Evolutionary conservation across 92 coral and sea anemone genomes (phyloP).

Genomic region (Epizoanthus illoricatus): DNA sequence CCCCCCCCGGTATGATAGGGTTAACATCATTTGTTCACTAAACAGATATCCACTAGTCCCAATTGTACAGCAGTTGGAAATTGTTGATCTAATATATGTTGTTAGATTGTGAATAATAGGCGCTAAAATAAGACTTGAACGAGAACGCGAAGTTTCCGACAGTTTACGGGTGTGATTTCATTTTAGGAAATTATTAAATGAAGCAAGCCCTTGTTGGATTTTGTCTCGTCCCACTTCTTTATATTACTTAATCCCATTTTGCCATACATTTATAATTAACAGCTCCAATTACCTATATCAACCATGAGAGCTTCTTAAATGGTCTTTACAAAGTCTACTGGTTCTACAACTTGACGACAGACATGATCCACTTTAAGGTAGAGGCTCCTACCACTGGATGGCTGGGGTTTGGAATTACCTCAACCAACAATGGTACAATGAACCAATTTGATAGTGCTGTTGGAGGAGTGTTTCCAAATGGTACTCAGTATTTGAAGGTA

Average conservation of each 20-base stretch:
- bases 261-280: neutral
- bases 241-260: neutral
- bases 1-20: too few species aligned
- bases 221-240: too few species aligned
- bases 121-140: too few species aligned
- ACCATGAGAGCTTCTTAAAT: neutral
- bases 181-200: too few species aligned
- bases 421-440: neutral
- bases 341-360: conserved; percentile 24
- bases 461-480: conserved; percentile 18
- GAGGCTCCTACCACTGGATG: neutral
- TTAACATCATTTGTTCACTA: too few species aligned
- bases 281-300: neutral
- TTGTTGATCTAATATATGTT: too few species aligned
- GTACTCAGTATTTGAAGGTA: conserved; percentile 11
- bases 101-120: too few species aligned
- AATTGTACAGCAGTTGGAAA: too few species aligned
- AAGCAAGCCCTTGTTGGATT: too few species aligned
- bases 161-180: too few species aligned
- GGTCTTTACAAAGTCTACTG: neutral
- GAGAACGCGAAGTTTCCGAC: too few species aligned
- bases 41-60: too few species aligned
- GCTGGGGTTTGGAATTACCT: conserved; percentile 13
- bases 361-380: conserved; percentile 5
- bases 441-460: neutral